These are phyloP conservation scores for Taxidea taxus DNA, from an alignment of 2,113 vertebrate species.

Conservation along the genomic window DNA sequence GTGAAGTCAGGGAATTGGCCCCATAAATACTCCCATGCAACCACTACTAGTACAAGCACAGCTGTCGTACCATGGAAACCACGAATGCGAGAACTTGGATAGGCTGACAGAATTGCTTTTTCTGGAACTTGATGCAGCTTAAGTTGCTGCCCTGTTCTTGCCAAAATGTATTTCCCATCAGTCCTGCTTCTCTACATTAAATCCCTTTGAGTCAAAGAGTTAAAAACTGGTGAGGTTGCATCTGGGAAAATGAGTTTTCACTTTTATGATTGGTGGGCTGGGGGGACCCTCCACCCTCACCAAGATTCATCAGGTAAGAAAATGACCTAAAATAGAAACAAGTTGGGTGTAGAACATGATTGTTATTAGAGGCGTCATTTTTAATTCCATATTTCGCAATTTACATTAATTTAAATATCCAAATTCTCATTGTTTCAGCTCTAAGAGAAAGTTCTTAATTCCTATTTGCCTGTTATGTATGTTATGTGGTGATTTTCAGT, in stretches of 20 bases:
- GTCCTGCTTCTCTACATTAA: not conserved
- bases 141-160: not conserved
- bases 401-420: not conserved
- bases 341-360: not conserved
- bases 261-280: rapidly evolving
- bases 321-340: not conserved
- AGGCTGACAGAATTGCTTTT: not conserved
- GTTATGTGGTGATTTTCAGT: not conserved
- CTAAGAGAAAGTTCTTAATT: not conserved
- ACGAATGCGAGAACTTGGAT: too few species aligned
- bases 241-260: not conserved
- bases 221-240: not conserved
- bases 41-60: not conserved
- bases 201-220: not conserved
- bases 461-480: not conserved
- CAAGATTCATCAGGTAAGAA: not conserved
- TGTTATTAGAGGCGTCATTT: not conserved
- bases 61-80: not conserved
- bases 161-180: not conserved
- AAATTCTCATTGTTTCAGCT: not conserved
- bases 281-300: not conserved
- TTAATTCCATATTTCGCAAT: not conserved
- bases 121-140: not conserved
- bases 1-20: not conserved
- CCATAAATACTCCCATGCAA: not conserved